A percentile compares a stretch with the other conserved stretches of the same genome.
phyloP scores from a whole-genome alignment of 2,113 vertebrate genomes.

The Castor canadensis region DNA sequence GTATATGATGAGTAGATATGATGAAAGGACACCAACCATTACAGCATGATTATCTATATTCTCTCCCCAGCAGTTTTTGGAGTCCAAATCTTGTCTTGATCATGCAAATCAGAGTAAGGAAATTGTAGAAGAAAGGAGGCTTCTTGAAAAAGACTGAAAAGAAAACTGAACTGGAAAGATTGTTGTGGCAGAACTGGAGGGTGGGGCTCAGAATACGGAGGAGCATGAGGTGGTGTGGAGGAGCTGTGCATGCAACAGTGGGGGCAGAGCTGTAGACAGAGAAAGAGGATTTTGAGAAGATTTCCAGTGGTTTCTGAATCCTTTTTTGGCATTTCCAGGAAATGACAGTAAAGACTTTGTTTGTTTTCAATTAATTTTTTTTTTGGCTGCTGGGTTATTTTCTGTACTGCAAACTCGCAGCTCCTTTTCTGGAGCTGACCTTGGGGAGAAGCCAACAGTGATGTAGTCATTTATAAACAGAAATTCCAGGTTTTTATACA shows the following conservation, averaged over 20 bases:
- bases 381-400: conserved; percentile 46
- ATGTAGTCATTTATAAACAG: too few species aligned
- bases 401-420: neutral
- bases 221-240: neutral
- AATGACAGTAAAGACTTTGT: conserved; percentile 54
- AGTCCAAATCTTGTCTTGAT: neutral
- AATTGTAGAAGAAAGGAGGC: neutral
- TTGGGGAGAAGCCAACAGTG: neutral
- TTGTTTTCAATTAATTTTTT: conserved; percentile 54
- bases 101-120: conserved; percentile 33
- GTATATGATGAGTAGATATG: neutral
- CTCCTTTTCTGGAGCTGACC: neutral
- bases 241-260: neutral
- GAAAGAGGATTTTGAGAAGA: conserved; percentile 49
- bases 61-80: neutral
- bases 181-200: neutral
- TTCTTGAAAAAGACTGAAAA: neutral
- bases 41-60: neutral
- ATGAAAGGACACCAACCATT: neutral
- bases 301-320: conserved; percentile 13
- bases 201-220: neutral
- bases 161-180: neutral
- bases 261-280: accelerated
- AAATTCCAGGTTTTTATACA: too few species aligned
- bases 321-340: neutral